These are phyloP conservation scores for Syritta pipiens DNA, from an alignment of 2,888 invertebrate genomes.

Conservation along the genomic window DNA sequence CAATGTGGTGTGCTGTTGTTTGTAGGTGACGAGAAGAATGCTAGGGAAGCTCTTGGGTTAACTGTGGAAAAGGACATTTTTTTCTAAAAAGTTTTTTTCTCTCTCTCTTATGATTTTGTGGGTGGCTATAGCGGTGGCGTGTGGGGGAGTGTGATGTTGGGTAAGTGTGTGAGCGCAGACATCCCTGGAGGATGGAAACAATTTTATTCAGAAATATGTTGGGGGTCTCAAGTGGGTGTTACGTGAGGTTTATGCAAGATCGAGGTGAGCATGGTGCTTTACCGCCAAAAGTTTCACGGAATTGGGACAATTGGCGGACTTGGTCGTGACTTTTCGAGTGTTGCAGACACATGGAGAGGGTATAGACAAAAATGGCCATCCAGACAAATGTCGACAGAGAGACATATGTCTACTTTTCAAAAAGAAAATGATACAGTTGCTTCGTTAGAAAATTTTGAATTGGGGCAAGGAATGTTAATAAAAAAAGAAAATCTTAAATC, in stretches of 20 bases:
- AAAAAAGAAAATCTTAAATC: no score
- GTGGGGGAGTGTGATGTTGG: background rate
- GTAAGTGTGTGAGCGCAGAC: background rate
- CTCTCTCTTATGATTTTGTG: background rate
- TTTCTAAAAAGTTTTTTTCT: background rate
- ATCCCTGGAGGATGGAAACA: background rate
- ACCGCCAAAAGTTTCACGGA: slow-evolving; percentile 6
- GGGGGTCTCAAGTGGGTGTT: slow-evolving; percentile 32
- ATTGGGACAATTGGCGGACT: no score
- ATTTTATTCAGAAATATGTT: background rate
- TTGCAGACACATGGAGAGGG: no score
- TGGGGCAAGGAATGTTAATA: no score
- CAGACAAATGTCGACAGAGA: no score
- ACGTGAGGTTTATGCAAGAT: background rate
- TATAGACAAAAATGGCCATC: no score
- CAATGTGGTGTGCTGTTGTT: background rate
- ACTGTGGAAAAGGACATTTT: slow-evolving; percentile 18
- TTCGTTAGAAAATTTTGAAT: no score
- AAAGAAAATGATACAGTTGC: no score
- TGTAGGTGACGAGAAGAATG: slow-evolving; percentile 12
- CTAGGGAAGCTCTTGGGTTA: slow-evolving; percentile 4
- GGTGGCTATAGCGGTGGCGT: background rate
- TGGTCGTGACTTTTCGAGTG: no score
- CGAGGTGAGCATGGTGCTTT: slow-evolving; percentile 12
- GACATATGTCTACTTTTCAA: no score